Percentiles rank a stretch among this genome's conserved stretches.
Evolutionary conservation across 2,888 invertebrate genomes (phyloP).

Genomic region (Melieria picta): DNA sequence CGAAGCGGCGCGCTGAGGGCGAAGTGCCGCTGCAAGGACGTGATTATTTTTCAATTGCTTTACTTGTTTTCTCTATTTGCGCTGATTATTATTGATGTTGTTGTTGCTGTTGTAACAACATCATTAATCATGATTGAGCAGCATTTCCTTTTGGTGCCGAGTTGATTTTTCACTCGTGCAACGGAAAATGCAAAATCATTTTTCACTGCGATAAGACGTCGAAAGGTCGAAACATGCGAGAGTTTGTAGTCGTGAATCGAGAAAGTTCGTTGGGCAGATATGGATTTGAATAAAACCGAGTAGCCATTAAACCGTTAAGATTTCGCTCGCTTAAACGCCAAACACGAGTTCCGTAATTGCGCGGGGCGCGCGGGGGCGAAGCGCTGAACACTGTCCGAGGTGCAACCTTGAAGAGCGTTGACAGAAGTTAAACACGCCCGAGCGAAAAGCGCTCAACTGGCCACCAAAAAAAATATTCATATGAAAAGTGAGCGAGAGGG

Average conservation of each 20-base stretch:
- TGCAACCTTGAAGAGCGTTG: too few relatives aligned
- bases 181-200: slow-evolving; percentile 15
- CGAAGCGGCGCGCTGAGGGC: too few relatives aligned
- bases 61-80: background rate
- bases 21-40: background rate
- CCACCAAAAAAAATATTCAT: too few relatives aligned
- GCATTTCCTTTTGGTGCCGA: background rate
- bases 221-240: background rate
- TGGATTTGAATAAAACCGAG: too few relatives aligned
- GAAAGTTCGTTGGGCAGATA: background rate
- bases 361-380: too few relatives aligned
- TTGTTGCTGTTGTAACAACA: background rate
- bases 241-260: background rate
- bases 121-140: slow-evolving; percentile 19
- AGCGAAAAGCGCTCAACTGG: too few relatives aligned
- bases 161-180: background rate
- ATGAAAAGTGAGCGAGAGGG: too few relatives aligned
- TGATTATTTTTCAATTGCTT: slow-evolving; percentile 4
- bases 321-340: too few relatives aligned
- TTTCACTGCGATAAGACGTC: slow-evolving; percentile 8
- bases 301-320: too few relatives aligned
- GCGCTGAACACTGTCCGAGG: too few relatives aligned
- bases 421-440: too few relatives aligned
- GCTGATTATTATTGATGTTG: background rate
- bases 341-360: too few relatives aligned